Evolutionary conservation across 2,888 invertebrate species (phyloP), one percentile per base, ranked within the genome.

Genomic region (Tiphia femorata): DNA sequence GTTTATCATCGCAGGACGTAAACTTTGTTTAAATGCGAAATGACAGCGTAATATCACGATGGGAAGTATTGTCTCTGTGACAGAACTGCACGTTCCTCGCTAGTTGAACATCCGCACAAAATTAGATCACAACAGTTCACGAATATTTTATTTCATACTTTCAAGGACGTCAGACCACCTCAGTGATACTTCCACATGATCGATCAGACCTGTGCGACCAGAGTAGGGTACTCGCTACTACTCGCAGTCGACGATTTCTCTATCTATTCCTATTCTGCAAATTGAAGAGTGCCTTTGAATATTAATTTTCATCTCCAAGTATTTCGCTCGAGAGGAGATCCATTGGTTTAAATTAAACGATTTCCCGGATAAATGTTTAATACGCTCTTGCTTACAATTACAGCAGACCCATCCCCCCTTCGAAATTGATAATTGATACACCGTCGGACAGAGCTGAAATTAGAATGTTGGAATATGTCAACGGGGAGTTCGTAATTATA

Each of bases 81-180:
- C 12, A 33, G 33, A n/a, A 33, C 48, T 40, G 49, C 30, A 47
- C 40, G 42, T 51, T 17, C 23, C 23, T 52, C 33, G 14, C 44
- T 47, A 55, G 44, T 61, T 51, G 53, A 60, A 55, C 58, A 71
- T 61, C 57, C 55, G 47, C 46, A 44, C 35, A 58, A 54, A 70
- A 63, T 64, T 54, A 56, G 51, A 50, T 53, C 47, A 58, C 17
- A 10, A 37, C 2, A 38, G 35, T 43, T 48, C 46, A 61, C 71
- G 52, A 75, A 75, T 75, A 70, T 73, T 73, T 73, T 54, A 73
- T 75, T 75, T 69, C 57, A 49, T 50, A 59, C 60, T 59, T 37
- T 59, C 70, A 75, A 75, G 75, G 75, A 46, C 69, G 30, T 14
- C 40, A 53, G 57, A 65, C 55, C 38, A 58, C 62, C 53, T 57